Evolutionary conservation across 2,113 vertebrate genomes (phyloP).

Genomic region (Sialia sialis): DNA sequence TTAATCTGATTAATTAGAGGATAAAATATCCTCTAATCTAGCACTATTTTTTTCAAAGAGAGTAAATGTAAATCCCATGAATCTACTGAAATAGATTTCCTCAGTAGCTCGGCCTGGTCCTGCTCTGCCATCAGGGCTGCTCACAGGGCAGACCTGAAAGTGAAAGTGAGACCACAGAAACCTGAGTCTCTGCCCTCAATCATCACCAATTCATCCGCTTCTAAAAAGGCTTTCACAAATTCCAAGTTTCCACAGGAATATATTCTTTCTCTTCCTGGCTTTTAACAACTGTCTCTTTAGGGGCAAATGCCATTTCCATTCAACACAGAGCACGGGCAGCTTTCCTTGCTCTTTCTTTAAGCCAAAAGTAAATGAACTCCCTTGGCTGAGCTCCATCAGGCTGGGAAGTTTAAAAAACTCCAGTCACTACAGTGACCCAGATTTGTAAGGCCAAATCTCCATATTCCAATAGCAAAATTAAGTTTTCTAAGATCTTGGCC

Average conservation of each 20-base stretch:
- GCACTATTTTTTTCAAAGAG: neutral
- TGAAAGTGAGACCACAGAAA: neutral
- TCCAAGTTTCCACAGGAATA: constrained; percentile 21
- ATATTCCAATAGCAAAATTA: neutral
- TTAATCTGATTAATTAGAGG: neutral
- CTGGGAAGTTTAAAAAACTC: constrained; percentile 51
- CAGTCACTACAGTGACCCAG: constrained; percentile 38
- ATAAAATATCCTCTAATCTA: neutral
- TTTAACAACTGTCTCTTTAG: constrained; percentile 32
- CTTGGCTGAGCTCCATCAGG: constrained; percentile 37
- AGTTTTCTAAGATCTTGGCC: neutral
- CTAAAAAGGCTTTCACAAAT: neutral
- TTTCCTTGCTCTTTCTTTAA: constrained; percentile 54
- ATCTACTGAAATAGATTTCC: neutral
- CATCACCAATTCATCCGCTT: neutral
- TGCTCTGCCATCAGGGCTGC: neutral
- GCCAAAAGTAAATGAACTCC: constrained; percentile 61
- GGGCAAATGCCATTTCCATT: constrained; percentile 41
- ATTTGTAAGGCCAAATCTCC: constrained; percentile 17
- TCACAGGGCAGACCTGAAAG: neutral
- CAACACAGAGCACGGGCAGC: constrained; percentile 30
- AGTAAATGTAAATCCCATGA: neutral
- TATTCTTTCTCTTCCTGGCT: neutral
- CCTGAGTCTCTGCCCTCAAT: neutral
- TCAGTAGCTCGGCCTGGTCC: neutral